These are phyloP conservation scores for Camponotus fellah DNA, from an alignment of 2,888 invertebrate genomes.

Conservation along the genomic window DNA sequence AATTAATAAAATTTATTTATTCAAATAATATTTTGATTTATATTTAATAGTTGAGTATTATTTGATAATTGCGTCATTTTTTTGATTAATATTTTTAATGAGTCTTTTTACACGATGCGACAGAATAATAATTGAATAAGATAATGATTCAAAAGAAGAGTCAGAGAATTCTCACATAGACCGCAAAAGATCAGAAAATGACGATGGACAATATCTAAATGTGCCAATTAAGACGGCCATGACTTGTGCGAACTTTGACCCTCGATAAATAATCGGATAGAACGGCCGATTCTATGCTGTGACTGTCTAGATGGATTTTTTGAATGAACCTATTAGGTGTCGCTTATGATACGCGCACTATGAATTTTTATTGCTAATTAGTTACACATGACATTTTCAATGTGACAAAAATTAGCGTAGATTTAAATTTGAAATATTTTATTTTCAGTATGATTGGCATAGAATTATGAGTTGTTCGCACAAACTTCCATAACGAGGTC, in stretches of 20 bases:
- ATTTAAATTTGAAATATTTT: constrained; percentile 63
- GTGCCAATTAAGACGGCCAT: constrained; percentile 71
- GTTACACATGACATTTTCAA: background rate
- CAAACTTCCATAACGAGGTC: constrained; percentile 51
- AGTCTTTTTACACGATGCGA: background rate
- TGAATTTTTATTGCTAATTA: constrained; percentile 52
- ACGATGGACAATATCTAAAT: constrained; percentile 67
- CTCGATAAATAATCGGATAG: constrained; percentile 11
- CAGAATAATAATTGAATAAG: background rate
- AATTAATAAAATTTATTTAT: constrained; percentile 25
- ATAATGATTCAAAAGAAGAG: background rate
- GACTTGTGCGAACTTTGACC: constrained; percentile 69
- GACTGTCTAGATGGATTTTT: constrained; percentile 53
- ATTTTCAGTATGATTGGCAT: constrained; percentile 34
- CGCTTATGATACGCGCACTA: constrained; percentile 4
- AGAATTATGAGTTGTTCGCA: constrained; percentile 64
- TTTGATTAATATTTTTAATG: background rate
- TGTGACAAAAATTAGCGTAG: constrained; percentile 21
- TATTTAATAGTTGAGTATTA: constrained; percentile 10
- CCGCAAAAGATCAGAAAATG: constrained; percentile 45
- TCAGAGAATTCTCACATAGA: background rate
- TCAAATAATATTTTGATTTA: constrained; percentile 10
- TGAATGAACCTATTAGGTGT: constrained; percentile 23
- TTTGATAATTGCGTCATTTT: background rate
- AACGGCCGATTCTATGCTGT: constrained; percentile 26